These are phyloP conservation scores for Drepana falcataria DNA, from an alignment of 2,888 invertebrate species.

Conservation along the genomic window DNA sequence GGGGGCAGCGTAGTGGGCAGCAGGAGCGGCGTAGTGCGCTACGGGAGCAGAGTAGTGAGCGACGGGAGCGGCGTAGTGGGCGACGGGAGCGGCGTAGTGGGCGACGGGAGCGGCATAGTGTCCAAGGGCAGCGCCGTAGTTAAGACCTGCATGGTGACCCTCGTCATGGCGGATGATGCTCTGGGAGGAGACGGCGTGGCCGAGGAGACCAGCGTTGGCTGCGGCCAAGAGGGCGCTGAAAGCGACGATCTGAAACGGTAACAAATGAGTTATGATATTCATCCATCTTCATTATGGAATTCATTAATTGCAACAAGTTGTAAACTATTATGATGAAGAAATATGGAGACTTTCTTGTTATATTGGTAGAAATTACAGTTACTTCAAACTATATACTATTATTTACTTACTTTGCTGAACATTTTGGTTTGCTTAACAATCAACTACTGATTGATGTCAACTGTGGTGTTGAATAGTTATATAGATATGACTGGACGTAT, in stretches of 20 bases:
- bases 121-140: slow-evolving; percentile 20
- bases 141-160: slow-evolving; percentile 43
- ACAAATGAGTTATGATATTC: not conserved
- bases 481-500: slow-evolving; percentile 33
- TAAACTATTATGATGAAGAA: too few species aligned
- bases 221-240: slow-evolving; percentile 58
- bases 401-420: slow-evolving; percentile 48
- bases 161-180: slow-evolving; percentile 55
- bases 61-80: slow-evolving; percentile 13
- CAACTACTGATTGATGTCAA: slow-evolving; percentile 45
- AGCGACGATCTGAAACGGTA: slow-evolving; percentile 51
- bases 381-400: too few species aligned
- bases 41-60: slow-evolving; percentile 17
- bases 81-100: slow-evolving; percentile 17
- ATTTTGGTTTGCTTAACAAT: slow-evolving; percentile 41
- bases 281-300: not conserved
- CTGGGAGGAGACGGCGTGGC: slow-evolving; percentile 53
- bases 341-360: too few species aligned
- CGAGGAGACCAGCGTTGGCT: slow-evolving; percentile 65
- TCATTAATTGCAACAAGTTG: too few species aligned
- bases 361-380: not conserved
- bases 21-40: slow-evolving; percentile 15
- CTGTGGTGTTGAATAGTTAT: slow-evolving; percentile 42
- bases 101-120: slow-evolving; percentile 20
- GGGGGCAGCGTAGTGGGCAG: slow-evolving; percentile 17